Evolutionary conservation across 2,888 invertebrate genomes (phyloP).

Genomic region (Eucera pruinosa): DNA sequence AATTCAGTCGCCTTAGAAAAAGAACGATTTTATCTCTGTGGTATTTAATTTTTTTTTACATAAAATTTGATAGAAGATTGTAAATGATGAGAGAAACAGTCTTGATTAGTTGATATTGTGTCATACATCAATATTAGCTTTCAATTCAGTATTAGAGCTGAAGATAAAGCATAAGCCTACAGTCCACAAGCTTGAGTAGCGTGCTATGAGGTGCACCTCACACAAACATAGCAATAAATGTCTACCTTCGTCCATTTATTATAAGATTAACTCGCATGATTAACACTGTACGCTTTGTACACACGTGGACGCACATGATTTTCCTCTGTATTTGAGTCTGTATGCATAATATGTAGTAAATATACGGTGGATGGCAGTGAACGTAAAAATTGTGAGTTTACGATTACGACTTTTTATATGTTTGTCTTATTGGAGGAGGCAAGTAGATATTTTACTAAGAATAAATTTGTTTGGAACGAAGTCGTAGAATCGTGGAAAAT

Average conservation of each 20-base stretch:
- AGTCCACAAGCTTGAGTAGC: too few relatives aligned
- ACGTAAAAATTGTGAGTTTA: not conserved
- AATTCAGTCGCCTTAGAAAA: too few relatives aligned
- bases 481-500: not conserved
- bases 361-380: not conserved
- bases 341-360: not conserved
- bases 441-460: constrained; percentile 1
- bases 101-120: too few relatives aligned
- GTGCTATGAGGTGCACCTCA: too few relatives aligned
- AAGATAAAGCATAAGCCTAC: too few relatives aligned
- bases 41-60: too few relatives aligned
- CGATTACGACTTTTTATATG: not conserved
- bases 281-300: not conserved
- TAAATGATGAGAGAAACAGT: too few relatives aligned
- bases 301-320: not conserved
- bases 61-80: too few relatives aligned
- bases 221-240: too few relatives aligned
- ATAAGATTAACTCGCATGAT: not conserved
- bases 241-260: not conserved
- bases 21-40: too few relatives aligned
- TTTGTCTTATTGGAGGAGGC: not conserved
- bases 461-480: constrained; percentile 3
- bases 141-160: too few relatives aligned
- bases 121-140: too few relatives aligned
- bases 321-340: not conserved